These are phyloP conservation scores for Pachycephus smyrnensis DNA, from an alignment of 2,888 invertebrate genomes.

Conservation along the genomic window DNA sequence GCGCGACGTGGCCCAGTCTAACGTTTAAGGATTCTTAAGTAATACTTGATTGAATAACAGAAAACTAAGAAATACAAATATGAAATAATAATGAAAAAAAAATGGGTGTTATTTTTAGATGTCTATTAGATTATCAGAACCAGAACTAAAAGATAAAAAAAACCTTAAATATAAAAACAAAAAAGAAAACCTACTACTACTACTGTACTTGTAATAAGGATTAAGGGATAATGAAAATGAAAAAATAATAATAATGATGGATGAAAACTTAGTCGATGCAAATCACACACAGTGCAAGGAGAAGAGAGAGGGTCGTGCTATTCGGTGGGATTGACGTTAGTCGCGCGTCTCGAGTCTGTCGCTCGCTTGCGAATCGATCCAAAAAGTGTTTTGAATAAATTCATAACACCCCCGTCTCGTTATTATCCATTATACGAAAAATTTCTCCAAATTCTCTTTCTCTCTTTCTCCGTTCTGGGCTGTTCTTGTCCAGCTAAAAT, in stretches of 20 bases:
- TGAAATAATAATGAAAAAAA: slow-evolving; percentile 58
- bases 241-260: slow-evolving; percentile 3
- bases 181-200: slow-evolving; percentile 40
- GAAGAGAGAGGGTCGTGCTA: neutral
- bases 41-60: slow-evolving; percentile 50
- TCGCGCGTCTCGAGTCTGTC: neutral
- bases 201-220: slow-evolving; percentile 56
- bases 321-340: neutral
- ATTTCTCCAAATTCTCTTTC: neutral
- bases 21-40: slow-evolving; percentile 53
- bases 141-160: slow-evolving; percentile 65
- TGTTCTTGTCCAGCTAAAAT: neutral
- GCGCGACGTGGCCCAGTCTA: slow-evolving; percentile 49
- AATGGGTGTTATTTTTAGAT: slow-evolving; percentile 68
- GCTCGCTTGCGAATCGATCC: neutral
- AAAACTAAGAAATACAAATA: slow-evolving; percentile 46
- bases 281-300: slow-evolving; percentile 17
- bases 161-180: slow-evolving; percentile 40
- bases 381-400: neutral
- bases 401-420: neutral
- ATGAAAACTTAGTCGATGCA: slow-evolving; percentile 66
- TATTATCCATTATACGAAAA: neutral
- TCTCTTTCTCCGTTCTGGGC: neutral
- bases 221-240: slow-evolving; percentile 43
- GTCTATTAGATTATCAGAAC: slow-evolving; percentile 66